phyloP scores from a whole-genome alignment of 2,888 invertebrate species.

The Pterostichus niger region DNA sequence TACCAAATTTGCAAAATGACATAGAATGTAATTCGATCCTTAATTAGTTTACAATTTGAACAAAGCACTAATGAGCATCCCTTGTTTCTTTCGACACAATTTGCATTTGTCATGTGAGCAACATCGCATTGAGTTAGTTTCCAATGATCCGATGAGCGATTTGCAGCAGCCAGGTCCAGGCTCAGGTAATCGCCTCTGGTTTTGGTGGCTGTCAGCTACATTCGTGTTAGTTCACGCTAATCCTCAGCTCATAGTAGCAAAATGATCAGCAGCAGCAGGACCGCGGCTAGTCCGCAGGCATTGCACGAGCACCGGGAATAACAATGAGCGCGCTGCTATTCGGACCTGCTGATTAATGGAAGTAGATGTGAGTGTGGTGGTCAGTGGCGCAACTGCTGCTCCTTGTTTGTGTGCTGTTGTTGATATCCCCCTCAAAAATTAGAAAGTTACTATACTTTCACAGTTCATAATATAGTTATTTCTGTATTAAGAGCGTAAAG shows the following conservation, averaged over 20 bases:
- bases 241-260: conserved; percentile 27
- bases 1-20: too few species aligned
- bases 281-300: background rate
- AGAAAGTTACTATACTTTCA: too few species aligned
- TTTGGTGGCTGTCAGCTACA: conserved; percentile 44
- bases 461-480: too few species aligned
- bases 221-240: conserved; percentile 38
- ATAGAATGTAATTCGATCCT: too few species aligned
- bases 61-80: conserved; percentile 9
- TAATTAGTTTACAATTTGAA: background rate
- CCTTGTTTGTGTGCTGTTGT: too few species aligned
- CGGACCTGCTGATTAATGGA: background rate
- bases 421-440: too few species aligned
- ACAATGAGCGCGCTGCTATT: background rate
- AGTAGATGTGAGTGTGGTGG: background rate
- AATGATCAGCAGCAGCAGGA: conserved; percentile 16
- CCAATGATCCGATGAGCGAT: conserved; percentile 37
- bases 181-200: conserved; percentile 50
- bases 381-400: background rate
- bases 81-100: conserved; percentile 29
- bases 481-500: too few species aligned
- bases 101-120: conserved; percentile 20
- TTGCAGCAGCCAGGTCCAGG: conserved; percentile 4
- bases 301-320: background rate
- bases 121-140: conserved; percentile 10